Evolutionary conservation across 2,888 invertebrate genomes (phyloP).

Genomic region (Drosophila basisetae): DNA sequence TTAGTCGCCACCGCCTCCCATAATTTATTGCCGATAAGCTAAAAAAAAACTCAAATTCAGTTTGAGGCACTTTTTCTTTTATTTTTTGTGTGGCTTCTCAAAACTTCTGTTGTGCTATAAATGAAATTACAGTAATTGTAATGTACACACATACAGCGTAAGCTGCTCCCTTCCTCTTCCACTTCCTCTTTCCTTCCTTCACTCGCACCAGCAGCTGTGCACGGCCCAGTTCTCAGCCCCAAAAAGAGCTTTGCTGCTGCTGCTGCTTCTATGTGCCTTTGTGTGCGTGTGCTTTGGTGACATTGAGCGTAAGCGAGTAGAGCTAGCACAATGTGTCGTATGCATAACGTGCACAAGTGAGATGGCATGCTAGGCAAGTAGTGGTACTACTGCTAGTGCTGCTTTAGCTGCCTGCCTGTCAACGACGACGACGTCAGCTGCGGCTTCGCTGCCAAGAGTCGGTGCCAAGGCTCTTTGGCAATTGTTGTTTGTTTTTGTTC

Average conservation of each 20-base stretch:
- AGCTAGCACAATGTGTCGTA: slow-evolving; percentile 26
- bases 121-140: slow-evolving; percentile 48
- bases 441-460: slow-evolving; percentile 65
- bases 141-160: slow-evolving; percentile 16
- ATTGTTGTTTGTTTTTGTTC: slow-evolving; percentile 78
- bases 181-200: not conserved
- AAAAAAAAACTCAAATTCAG: not conserved
- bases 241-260: slow-evolving; percentile 37
- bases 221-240: slow-evolving; percentile 68
- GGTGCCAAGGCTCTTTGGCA: slow-evolving; percentile 79
- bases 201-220: slow-evolving; percentile 38
- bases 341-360: slow-evolving; percentile 29
- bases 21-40: slow-evolving; percentile 48
- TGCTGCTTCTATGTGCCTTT: slow-evolving; percentile 6
- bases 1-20: not conserved
- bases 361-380: slow-evolving; percentile 43
- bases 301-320: slow-evolving; percentile 54
- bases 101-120: slow-evolving; percentile 36
- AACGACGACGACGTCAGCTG: slow-evolving; percentile 37
- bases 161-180: slow-evolving; percentile 6
- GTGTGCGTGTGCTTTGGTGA: slow-evolving; percentile 34
- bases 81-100: slow-evolving; percentile 10
- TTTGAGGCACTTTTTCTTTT: not conserved
- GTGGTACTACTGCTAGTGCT: slow-evolving; percentile 6
- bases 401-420: slow-evolving; percentile 28